These are phyloP conservation scores for Formica selysi DNA, from an alignment of 1,140 invertebrate species.

Conservation along the genomic window DNA sequence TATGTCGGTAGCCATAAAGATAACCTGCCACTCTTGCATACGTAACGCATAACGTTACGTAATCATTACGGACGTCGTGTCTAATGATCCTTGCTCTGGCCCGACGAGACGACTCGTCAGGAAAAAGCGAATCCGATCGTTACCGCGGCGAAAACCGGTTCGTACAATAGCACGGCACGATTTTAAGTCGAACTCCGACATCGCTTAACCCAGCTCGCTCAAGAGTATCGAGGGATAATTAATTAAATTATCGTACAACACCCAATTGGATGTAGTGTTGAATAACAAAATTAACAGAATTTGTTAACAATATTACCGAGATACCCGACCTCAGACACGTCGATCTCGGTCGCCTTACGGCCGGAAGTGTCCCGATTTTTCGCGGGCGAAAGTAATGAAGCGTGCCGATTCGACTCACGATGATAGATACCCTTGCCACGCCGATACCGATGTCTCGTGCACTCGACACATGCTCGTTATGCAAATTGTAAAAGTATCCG, in stretches of 20 bases:
- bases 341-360: conserved; percentile 20
- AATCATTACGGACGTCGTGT: conserved; percentile 72
- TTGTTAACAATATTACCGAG: not conserved
- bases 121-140: conserved; percentile 59
- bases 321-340: not conserved
- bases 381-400: conserved; percentile 59
- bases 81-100: conserved; percentile 65
- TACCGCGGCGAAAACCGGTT: conserved; percentile 59
- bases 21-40: conserved; percentile 70
- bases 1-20: conserved; percentile 58
- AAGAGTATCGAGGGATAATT: not conserved
- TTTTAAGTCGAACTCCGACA: conserved; percentile 46
- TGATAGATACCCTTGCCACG: conserved; percentile 34
- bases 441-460: conserved; percentile 48
- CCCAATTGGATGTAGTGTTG: not conserved
- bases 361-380: conserved; percentile 57
- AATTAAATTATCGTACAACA: conserved; percentile 41
- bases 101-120: conserved; percentile 50
- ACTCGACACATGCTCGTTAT: conserved; percentile 31
- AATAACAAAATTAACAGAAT: conserved; percentile 11
- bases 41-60: conserved; percentile 66
- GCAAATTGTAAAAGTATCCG: conserved; percentile 35
- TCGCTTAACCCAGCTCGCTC: conserved; percentile 27
- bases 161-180: conserved; percentile 41
- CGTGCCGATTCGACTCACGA: conserved; percentile 48